These are phyloP conservation scores for Mixornis gularis DNA, from an alignment of 2,113 vertebrate genomes.

Conservation along the genomic window DNA sequence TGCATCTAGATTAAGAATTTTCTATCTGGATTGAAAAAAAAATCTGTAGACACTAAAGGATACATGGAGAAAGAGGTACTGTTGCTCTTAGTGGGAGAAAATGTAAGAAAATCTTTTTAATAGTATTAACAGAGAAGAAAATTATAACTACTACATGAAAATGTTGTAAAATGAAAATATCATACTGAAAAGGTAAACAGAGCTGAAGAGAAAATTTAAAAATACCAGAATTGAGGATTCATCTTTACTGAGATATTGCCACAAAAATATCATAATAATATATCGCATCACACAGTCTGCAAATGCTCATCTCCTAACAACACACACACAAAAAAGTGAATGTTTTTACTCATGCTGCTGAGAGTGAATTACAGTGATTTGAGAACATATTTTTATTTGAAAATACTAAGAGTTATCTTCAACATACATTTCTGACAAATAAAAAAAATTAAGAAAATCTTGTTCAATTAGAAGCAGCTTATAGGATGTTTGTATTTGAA, in stretches of 20 bases:
- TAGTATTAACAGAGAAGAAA: not conserved
- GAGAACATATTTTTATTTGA: not conserved
- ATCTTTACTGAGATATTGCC: not conserved
- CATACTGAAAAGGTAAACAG: not conserved
- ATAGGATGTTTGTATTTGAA: not conserved
- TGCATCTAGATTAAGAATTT: not conserved
- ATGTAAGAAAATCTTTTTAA: not conserved
- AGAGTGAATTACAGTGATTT: not conserved
- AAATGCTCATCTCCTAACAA: not conserved
- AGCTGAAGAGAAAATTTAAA: not conserved
- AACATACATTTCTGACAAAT: not conserved
- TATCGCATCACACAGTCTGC: not conserved
- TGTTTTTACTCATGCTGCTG: not conserved
- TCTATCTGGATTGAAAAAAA: not conserved
- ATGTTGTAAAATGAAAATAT: not conserved
- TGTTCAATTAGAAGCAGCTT: not conserved
- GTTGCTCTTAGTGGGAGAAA: not conserved
- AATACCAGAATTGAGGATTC: not conserved
- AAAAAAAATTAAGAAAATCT: not conserved
- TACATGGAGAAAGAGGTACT: not conserved
- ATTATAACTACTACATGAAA: not conserved
- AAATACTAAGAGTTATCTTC: not conserved
- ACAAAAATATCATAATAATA: not conserved
- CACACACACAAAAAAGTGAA: not conserved
- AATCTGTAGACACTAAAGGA: not conserved